These are phyloP conservation scores for Drosophila kurseongensis DNA, from an alignment of 1,140 invertebrate species.

Conservation along the genomic window DNA sequence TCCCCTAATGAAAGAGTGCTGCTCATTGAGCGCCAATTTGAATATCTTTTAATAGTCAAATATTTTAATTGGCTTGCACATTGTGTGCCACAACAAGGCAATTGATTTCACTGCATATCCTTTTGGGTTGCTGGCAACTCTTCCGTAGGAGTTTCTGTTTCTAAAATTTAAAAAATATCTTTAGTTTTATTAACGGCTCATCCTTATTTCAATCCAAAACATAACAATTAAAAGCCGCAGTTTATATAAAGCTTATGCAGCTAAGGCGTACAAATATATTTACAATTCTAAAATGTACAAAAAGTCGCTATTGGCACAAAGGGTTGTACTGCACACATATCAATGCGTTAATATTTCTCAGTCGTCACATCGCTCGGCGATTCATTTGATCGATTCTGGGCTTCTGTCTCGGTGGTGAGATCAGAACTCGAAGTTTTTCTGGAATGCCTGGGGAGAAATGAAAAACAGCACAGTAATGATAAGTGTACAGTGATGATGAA, in stretches of 20 bases:
- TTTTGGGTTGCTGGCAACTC: not conserved
- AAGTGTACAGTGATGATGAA: slow-evolving; percentile 20
- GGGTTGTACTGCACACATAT: slow-evolving; percentile 7
- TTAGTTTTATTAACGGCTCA: too few relatives aligned
- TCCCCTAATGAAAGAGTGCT: rapidly evolving
- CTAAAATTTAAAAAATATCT: slow-evolving; percentile 10
- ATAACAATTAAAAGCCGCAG: not conserved
- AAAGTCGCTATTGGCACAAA: slow-evolving; percentile 16
- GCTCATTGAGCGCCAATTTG: not conserved
- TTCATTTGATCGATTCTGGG: slow-evolving; percentile 22
- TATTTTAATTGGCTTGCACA: not conserved
- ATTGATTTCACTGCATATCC: not conserved
- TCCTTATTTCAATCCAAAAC: not conserved
- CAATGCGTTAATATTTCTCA: slow-evolving; percentile 52
- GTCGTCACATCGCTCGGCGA: slow-evolving; percentile 6
- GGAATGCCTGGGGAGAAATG: slow-evolving; percentile 37
- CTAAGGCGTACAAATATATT: slow-evolving; percentile 22
- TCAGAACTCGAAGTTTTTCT: slow-evolving; percentile 45
- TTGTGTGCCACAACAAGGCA: not conserved
- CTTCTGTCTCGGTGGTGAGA: slow-evolving; percentile 44
- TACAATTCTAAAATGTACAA: slow-evolving; percentile 24
- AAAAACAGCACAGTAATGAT: slow-evolving; percentile 24
- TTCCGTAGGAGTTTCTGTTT: not conserved
- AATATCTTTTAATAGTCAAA: not conserved
- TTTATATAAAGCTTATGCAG: slow-evolving; percentile 7